A percentile compares a stretch with the other conserved stretches of the same genome.
Evolutionary conservation across 30 jellyfish, hydroid and myxozoan species (phyloP).

Genomic region (Aurelia aurita complex sp. Pacific): DNA sequence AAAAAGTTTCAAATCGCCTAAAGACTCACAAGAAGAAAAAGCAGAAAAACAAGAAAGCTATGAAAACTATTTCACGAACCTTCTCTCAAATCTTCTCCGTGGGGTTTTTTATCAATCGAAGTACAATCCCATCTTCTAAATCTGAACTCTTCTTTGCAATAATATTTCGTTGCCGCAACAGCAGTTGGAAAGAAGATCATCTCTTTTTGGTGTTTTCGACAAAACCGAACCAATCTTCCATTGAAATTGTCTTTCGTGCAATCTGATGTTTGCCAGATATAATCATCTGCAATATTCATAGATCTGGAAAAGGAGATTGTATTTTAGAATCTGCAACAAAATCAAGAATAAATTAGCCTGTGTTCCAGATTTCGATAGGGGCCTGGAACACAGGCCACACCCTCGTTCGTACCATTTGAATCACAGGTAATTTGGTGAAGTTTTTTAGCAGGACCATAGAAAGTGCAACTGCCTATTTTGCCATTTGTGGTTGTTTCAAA

Average conservation of each 20-base stretch:
- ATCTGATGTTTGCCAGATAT: slow-evolving; percentile 49
- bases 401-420: too few species aligned
- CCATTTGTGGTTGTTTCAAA: too few species aligned
- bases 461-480: too few species aligned
- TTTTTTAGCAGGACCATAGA: too few species aligned
- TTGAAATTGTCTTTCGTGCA: slow-evolving; percentile 59
- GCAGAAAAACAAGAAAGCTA: neutral
- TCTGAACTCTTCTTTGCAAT: slow-evolving; percentile 59
- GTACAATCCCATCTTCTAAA: slow-evolving; percentile 63
- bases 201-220: slow-evolving; percentile 44
- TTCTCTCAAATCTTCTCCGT: slow-evolving; percentile 62
- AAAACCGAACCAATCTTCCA: slow-evolving; percentile 55
- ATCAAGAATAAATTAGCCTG: too few species aligned
- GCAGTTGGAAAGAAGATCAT: slow-evolving; percentile 60
- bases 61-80: slow-evolving; percentile 10
- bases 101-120: slow-evolving; percentile 15
- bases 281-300: slow-evolving; percentile 30
- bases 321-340: too few species aligned
- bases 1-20: too few species aligned
- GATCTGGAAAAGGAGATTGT: slow-evolving; percentile 17
- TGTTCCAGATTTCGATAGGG: too few species aligned
- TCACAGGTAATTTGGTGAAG: too few species aligned
- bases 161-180: slow-evolving; percentile 45
- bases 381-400: too few species aligned
- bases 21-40: too few species aligned